Evolutionary conservation across 2,797 vertebrate genomes (phyloP), one percentile per base, ranked within the genome.

Genomic region (Hippoglossus hippoglossus): DNA sequence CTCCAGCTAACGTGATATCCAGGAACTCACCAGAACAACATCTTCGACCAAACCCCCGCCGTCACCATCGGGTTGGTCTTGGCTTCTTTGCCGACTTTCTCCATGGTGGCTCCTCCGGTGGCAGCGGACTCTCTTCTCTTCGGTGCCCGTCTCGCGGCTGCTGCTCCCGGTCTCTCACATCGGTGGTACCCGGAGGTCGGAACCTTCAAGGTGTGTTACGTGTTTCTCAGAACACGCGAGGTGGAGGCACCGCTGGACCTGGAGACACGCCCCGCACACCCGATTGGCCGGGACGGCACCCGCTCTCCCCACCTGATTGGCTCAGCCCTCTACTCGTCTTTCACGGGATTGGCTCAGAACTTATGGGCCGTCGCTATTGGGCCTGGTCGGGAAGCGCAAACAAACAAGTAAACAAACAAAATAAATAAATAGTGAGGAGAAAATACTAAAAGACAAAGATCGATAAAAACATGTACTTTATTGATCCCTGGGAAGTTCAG

Each of bases 11-110:
- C 46, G 46, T n/a, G 12, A 7, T n/a, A n/a, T n/a, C 12, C 18
- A 6, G 5, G 16, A 19, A 87, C 93, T 82, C 61, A 94, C 93
- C 93, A 94, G 86, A 94, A 94, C 28, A 92, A 84, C 8, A 94
- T 16, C 67, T 75, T 86, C 1, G 93, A 94, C 12, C 91, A 11
- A 2, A 89, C 0, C 68, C 65, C 76, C 4, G 92, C 93, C 10
- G 81, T 89, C 5, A 80, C 88, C 2, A 65, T 79, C 26, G 93
- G 93, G 89, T 94, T 94, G 0, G 65, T 80, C 62, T 89, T 93
- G 5, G 4, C 34, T 39, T 73, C 53, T 71, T 76, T 79, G 0
- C 15, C n/a, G 53, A 70, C 68, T 56, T 75, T 57, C 2, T 87
- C 89, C 93, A 93, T 93, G 51, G 50, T 2, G 3, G 0, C 18